phyloP scores from a whole-genome alignment of 1,140 invertebrate genomes.

The Camponotus floridanus region DNA sequence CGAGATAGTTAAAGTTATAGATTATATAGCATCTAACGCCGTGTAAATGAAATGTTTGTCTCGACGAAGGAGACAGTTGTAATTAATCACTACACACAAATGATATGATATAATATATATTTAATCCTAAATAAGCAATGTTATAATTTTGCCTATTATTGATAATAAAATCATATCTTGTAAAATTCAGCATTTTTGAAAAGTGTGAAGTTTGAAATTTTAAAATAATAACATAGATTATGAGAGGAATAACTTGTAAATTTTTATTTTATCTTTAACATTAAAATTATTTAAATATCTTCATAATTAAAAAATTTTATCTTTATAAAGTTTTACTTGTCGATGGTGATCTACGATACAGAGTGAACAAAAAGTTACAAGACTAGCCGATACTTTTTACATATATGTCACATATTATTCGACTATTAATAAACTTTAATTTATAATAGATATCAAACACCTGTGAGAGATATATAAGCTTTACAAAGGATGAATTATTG shows the following conservation, averaged over 20 bases:
- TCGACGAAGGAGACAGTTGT: not conserved
- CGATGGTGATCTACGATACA: too few relatives aligned
- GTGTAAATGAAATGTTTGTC: slow-evolving; percentile 21
- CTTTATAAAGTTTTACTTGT: too few relatives aligned
- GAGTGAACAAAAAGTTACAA: too few relatives aligned
- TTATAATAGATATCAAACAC: not conserved
- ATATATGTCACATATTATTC: not conserved
- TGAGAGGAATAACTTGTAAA: not conserved
- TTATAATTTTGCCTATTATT: not conserved
- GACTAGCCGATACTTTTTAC: too few relatives aligned
- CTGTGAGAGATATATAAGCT: not conserved
- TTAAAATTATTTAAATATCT: too few relatives aligned
- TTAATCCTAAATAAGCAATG: not conserved
- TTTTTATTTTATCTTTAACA: not conserved
- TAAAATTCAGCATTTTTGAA: not conserved
- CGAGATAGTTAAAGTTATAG: slow-evolving; percentile 18
- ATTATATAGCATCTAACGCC: not conserved
- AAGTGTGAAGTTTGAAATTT: not conserved
- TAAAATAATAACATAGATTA: not conserved
- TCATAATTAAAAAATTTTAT: too few relatives aligned
- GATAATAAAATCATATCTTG: not conserved
- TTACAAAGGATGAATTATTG: not conserved
- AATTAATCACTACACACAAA: slow-evolving; percentile 5
- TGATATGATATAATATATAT: not conserved
- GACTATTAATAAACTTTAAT: not conserved